phyloP scores from a whole-genome alignment of 1,140 invertebrate genomes.

The Drosophila novamexicana region DNA sequence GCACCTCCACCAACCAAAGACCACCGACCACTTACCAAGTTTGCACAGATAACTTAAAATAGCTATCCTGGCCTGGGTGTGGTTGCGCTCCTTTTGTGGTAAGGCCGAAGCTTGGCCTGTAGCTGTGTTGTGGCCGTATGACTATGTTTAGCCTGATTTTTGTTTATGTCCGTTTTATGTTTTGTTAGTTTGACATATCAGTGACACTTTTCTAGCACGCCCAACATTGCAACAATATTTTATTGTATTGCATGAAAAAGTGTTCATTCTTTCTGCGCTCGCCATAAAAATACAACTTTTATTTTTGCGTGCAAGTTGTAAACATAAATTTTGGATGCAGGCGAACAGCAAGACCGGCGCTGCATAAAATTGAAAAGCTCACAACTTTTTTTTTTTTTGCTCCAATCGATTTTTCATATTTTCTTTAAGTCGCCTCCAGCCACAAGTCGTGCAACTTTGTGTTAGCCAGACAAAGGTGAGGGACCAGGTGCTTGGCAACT shows the following conservation, averaged over 20 bases:
- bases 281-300: slow-evolving; percentile 77
- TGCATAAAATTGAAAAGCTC: slow-evolving; percentile 73
- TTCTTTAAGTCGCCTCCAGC: slow-evolving; percentile 33
- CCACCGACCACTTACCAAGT: slow-evolving; percentile 57
- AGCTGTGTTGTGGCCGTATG: slow-evolving; percentile 11
- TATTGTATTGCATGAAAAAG: slow-evolving; percentile 70
- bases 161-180: slow-evolving; percentile 71
- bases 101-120: slow-evolving; percentile 2
- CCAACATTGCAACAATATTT: slow-evolving; percentile 73
- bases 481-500: slow-evolving; percentile 69
- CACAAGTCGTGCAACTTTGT: slow-evolving; percentile 62
- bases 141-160: slow-evolving; percentile 41
- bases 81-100: slow-evolving; percentile 6
- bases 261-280: slow-evolving; percentile 25
- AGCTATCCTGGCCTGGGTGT: slow-evolving; percentile 40
- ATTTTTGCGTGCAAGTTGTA: slow-evolving; percentile 67
- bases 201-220: slow-evolving; percentile 66
- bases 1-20: background rate
- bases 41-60: slow-evolving; percentile 77
- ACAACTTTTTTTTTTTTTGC: slow-evolving; percentile 42
- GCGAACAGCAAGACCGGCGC: slow-evolving; percentile 35
- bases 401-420: slow-evolving; percentile 52
- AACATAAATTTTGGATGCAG: slow-evolving; percentile 69
- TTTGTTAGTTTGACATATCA: slow-evolving; percentile 82
- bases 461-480: slow-evolving; percentile 43